phyloP scores from a whole-genome alignment of 1,140 invertebrate species.

The Bombyx mori region ASM3026992v2 NC_085128.1:795001-795500 shows the following conservation, averaged over 20 bases:
- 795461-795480: constrained; percentile 23
- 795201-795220: too few species aligned
- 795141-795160: too few species aligned
- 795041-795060: not conserved
- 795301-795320: too few species aligned
- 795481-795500: constrained; percentile 22
- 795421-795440: constrained; percentile 38
- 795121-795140: too few species aligned
- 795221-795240: too few species aligned
- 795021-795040: not conserved
- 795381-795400: not conserved
- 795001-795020: not conserved
- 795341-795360: not conserved
- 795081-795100: too few species aligned
- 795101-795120: too few species aligned
- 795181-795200: too few species aligned
- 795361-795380: not conserved
- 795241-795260: too few species aligned
- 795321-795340: not conserved
- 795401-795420: constrained; percentile 41
- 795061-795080: not conserved
- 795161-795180: too few species aligned
- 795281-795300: too few species aligned
- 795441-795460: constrained; percentile 37
- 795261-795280: too few species aligned